Evolutionary conservation across 2,797 vertebrate species (phyloP).

Genomic region (Parauchenoglanis punctatus): DNA sequence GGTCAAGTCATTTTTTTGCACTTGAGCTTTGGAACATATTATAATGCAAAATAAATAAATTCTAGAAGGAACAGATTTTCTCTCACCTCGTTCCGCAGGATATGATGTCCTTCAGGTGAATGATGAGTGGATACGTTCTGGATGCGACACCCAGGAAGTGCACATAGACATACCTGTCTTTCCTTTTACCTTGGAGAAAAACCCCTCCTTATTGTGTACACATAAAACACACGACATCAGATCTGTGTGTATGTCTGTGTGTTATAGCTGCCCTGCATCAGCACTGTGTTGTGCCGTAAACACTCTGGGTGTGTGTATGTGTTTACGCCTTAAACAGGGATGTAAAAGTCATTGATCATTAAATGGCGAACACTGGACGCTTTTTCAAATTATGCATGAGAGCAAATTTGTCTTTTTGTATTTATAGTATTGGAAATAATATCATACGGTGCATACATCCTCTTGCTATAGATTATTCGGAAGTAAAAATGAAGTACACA

Average conservation of each 20-base stretch:
- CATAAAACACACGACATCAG: slow-evolving; percentile 42
- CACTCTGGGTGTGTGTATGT: slow-evolving; percentile 38
- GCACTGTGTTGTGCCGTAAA: slow-evolving; percentile 46
- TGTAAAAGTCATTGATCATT: slow-evolving; percentile 30
- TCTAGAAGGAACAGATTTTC: not conserved
- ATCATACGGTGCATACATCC: not conserved
- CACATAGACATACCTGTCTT: slow-evolving; percentile 44
- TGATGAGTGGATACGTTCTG: slow-evolving; percentile 4
- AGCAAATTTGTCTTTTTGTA: not conserved
- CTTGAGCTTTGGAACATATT: too few relatives aligned
- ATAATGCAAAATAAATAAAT: not conserved
- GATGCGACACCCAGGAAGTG: slow-evolving; percentile 38
- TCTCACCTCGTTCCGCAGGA: not conserved
- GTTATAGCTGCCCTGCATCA: slow-evolving; percentile 29
- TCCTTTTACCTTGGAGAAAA: slow-evolving; percentile 55
- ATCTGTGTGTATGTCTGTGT: slow-evolving; percentile 36
- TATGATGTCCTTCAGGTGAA: not conserved
- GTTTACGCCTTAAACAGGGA: slow-evolving; percentile 48
- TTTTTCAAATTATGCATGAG: not conserved
- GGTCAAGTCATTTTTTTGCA: not conserved
- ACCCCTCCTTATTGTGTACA: slow-evolving; percentile 61
- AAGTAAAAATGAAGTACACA: not conserved
- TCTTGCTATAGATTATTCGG: not conserved
- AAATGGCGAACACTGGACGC: slow-evolving; percentile 1
- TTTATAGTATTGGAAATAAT: too few relatives aligned